Evolutionary conservation across 2,888 invertebrate genomes (phyloP).

Genomic region (Anarsia innoxiella): DNA sequence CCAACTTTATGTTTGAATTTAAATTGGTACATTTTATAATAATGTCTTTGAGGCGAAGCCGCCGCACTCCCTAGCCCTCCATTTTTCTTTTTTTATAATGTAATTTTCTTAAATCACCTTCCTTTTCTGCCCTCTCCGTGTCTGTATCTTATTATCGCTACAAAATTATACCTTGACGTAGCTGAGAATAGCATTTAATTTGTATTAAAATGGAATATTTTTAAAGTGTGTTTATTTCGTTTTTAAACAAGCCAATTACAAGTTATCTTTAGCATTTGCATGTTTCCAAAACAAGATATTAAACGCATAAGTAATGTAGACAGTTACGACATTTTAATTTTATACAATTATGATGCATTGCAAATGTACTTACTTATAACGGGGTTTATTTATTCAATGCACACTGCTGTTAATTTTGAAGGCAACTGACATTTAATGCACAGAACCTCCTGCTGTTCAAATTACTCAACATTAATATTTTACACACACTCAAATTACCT

Average conservation of each 20-base stretch:
- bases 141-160: conserved; percentile 37
- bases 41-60: conserved; percentile 52
- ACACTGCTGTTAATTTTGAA: neutral
- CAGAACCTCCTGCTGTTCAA: conserved; percentile 8
- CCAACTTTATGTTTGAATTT: conserved; percentile 60
- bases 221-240: no score
- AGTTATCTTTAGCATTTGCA: neutral
- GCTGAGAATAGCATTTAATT: conserved; percentile 21
- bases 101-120: conserved; percentile 70
- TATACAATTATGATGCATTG: conserved; percentile 3
- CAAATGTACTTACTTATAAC: neutral
- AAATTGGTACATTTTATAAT: conserved; percentile 67
- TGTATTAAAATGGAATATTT: neutral
- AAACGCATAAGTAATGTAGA: neutral
- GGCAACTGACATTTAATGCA: conserved; percentile 1
- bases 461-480: no score
- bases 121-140: conserved; percentile 41
- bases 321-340: conserved; percentile 2
- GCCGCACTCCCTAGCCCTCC: conserved; percentile 43
- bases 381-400: neutral
- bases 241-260: no score
- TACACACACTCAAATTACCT: no score
- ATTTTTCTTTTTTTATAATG: conserved; percentile 62
- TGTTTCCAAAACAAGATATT: neutral
- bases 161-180: conserved; percentile 29